A percentile compares a stretch with the other conserved stretches of the same genome.
Evolutionary conservation across 2,797 vertebrate genomes (phyloP).

Genomic region (Crenuchus spilurus): DNA sequence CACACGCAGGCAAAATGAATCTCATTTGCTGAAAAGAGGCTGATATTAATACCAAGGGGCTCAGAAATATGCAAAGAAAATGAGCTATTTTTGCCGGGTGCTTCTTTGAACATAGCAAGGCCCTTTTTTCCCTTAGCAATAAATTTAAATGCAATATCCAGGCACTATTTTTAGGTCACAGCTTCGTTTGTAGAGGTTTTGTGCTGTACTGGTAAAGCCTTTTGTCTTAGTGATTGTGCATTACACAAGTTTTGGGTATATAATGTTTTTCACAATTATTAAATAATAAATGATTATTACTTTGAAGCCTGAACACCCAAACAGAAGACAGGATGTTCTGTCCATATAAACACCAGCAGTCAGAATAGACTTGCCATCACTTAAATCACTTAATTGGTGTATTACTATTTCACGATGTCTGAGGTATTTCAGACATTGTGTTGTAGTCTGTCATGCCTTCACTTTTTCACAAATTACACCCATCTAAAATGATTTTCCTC

Average conservation of each 20-base stretch:
- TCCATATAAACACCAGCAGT: neutral
- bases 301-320: slow-evolving; percentile 19
- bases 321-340: no score
- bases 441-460: no score
- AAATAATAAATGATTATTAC: no score
- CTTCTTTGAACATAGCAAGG: slow-evolving; percentile 52
- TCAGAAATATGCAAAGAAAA: slow-evolving; percentile 47
- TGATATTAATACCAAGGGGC: slow-evolving; percentile 53
- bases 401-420: no score
- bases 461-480: no score
- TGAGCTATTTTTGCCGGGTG: slow-evolving; percentile 49
- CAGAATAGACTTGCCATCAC: no score
- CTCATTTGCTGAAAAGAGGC: slow-evolving; percentile 59
- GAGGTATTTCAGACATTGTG: no score
- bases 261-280: no score
- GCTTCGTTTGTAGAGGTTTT: slow-evolving; percentile 13
- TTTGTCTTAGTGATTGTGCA: slow-evolving; percentile 36
- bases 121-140: slow-evolving; percentile 36
- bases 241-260: no score
- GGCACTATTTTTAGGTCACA: slow-evolving; percentile 49
- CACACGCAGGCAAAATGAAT: slow-evolving; percentile 58
- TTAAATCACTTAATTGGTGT: no score
- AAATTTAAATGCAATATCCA: slow-evolving; percentile 52
- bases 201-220: slow-evolving; percentile 12
- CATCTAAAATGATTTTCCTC: no score